These are phyloP conservation scores for Apostichopus parvimensis DNA, from an alignment of 35 echinoderm and acorn worm genomes.

Conservation along the genomic window DNA sequence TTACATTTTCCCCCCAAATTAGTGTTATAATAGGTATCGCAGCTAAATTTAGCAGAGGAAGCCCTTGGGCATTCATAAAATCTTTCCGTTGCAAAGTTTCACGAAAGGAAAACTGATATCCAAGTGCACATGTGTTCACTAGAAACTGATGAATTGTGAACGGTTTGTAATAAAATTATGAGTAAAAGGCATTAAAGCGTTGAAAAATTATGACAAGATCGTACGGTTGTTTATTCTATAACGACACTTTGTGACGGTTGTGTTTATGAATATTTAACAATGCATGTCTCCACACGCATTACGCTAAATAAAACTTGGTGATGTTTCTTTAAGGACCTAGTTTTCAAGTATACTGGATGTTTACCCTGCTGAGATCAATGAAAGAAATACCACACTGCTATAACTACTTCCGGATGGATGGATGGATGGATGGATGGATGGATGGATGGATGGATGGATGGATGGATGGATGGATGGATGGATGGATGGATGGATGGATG, in stretches of 20 bases:
- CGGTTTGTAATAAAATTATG: not conserved
- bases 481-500: too few relatives aligned
- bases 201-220: not conserved
- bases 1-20: not conserved
- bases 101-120: not conserved
- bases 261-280: not conserved
- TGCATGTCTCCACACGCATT: not conserved
- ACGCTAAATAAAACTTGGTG: not conserved
- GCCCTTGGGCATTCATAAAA: not conserved
- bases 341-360: too few relatives aligned
- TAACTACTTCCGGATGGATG: too few relatives aligned
- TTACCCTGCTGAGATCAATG: too few relatives aligned
- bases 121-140: not conserved
- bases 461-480: too few relatives aligned
- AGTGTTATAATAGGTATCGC: not conserved
- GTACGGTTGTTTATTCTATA: not conserved
- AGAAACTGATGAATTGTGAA: not conserved
- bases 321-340: too few relatives aligned
- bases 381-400: too few relatives aligned
- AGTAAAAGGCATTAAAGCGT: not conserved
- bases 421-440: too few relatives aligned
- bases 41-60: not conserved
- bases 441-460: too few relatives aligned
- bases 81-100: not conserved
- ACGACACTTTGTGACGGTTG: not conserved